Conservation (phyloP, 2,113 vertebrate genomes). For the Brevimyrus niger region DNA sequence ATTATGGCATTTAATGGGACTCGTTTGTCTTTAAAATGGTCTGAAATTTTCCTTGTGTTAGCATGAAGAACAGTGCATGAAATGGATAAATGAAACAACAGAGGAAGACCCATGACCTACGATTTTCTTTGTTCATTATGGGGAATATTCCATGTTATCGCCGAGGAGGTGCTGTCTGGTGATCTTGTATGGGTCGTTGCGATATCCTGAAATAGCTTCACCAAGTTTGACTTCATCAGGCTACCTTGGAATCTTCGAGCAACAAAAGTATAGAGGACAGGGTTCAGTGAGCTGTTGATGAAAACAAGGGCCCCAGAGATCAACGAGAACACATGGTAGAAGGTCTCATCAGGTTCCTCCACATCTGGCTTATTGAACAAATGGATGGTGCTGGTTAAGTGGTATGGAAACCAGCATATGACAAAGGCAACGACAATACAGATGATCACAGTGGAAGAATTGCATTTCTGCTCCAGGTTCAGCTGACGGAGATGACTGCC, state of each 20-base stretch:
- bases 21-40: background rate
- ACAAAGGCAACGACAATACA: slow-evolving; percentile 44
- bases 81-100: background rate
- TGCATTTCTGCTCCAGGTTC: slow-evolving; percentile 36
- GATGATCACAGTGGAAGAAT: slow-evolving; percentile 41
- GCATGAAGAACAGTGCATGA: background rate
- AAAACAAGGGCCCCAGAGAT: slow-evolving; percentile 45
- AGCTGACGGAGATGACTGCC: slow-evolving; percentile 40
- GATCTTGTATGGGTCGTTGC: slow-evolving; percentile 24
- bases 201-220: slow-evolving; percentile 51
- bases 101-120: background rate
- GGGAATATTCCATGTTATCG: too few relatives aligned
- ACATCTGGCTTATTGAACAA: slow-evolving; percentile 18
- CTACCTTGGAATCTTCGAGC: slow-evolving; percentile 38
- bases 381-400: slow-evolving; percentile 38
- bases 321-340: slow-evolving; percentile 1
- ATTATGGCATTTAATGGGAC: background rate
- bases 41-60: background rate
- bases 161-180: slow-evolving; percentile 8
- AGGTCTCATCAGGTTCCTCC: background rate
- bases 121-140: background rate
- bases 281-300: slow-evolving; percentile 53
- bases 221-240: slow-evolving; percentile 36
- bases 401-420: slow-evolving; percentile 54
- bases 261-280: slow-evolving; percentile 43